Percentiles rank a stretch among this genome's conserved stretches.
phyloP scores from a whole-genome alignment of 2,888 invertebrate species.

The Hemithea aestivaria region DNA sequence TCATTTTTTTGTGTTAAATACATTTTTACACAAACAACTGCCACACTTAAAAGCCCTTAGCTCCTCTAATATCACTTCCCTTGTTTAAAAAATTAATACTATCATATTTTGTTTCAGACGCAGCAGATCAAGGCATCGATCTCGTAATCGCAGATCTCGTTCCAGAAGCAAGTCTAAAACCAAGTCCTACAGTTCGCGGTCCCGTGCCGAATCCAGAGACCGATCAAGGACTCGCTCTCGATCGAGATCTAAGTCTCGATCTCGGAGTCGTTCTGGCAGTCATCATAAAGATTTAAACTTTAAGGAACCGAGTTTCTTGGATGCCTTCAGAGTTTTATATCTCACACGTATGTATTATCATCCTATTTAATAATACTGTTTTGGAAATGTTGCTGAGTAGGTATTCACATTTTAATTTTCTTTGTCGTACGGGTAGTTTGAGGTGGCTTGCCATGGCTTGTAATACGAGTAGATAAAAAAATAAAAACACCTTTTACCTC shows the following conservation, averaged over 20 bases:
- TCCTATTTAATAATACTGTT: background rate
- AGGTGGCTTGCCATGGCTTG: too few species aligned
- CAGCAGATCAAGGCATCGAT: conserved; percentile 47
- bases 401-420: too few species aligned
- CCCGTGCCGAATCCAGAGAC: conserved; percentile 30
- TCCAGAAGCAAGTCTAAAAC: conserved; percentile 34
- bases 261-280: conserved; percentile 32
- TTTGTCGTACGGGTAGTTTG: too few species aligned
- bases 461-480: too few species aligned
- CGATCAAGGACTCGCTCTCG: conserved; percentile 32
- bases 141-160: conserved; percentile 31
- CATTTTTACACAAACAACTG: too few species aligned
- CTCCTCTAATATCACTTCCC: too few species aligned
- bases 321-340: conserved; percentile 66
- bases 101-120: conserved; percentile 34
- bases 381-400: too few species aligned
- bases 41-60: too few species aligned
- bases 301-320: conserved; percentile 57
- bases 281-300: conserved; percentile 40
- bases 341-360: conserved; percentile 52
- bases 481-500: too few species aligned
- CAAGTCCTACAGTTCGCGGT: conserved; percentile 22
- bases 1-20: too few species aligned
- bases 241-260: conserved; percentile 30
- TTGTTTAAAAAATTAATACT: too few species aligned